Evolutionary conservation across 2,797 vertebrate genomes (phyloP), one percentile per base, ranked within the genome.

Genomic region (Xyrichtys novacula): DNA sequence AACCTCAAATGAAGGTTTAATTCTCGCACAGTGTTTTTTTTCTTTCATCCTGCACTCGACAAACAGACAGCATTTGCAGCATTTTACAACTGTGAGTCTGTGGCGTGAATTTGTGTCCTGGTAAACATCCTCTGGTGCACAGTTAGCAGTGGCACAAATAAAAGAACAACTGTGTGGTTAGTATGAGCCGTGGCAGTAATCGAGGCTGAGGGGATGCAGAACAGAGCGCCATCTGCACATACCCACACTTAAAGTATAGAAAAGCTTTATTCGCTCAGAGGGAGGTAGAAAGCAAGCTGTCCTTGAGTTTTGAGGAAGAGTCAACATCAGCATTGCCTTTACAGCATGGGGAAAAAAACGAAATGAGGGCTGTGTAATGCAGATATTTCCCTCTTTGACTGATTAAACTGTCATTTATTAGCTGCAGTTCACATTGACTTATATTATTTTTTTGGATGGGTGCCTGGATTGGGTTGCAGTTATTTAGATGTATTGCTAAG

Each of bases 381-480:
- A 76, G 76, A 78, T 74, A 57, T 84, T 65, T 71, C 66, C 55
- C 65, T 65, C 68, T 71, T 62, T 80, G 55, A 77, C 72, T 44
- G 65, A 70, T 46, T 79, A 60, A 65, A 67, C 65, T 63, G 67
- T 70, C 65, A 73, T 82, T 82, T 78, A 77, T 81, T 65, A 84
- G 75, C 77, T 57, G 56, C 66, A 54, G 72, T 67, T 57, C 42
- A 77, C 29, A 42, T 36, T 78, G 80, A 81, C 64, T 85, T 69
- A 76, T 67, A 83, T 79, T 76, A 71, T 83, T 70, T 76, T 71
- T 74, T 80, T 88, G 78, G 86, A 80, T 7, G 40, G 57, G 44
- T 67, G 87, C 76, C 80, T 80, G 17, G 73, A 81, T 48, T 56
- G 55, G 72, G 74, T 65, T 78, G 74, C 75, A 74, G 67, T 74